A percentile compares a stretch with the other conserved stretches of the same genome.
phyloP scores from a whole-genome alignment of 2,113 vertebrate species.

The Nansenia antarctica region DNA sequence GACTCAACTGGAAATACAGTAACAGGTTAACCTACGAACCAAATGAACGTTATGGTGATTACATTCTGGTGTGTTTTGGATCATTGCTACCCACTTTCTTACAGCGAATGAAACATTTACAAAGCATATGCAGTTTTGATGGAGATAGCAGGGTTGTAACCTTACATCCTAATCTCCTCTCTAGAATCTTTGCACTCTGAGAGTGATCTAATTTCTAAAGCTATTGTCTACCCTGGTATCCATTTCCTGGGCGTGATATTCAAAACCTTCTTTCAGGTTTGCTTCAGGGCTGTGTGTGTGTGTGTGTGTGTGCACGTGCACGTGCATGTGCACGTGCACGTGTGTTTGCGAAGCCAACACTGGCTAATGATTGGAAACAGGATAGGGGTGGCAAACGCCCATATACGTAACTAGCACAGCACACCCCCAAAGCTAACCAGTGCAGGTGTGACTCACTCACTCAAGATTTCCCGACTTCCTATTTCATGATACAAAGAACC shows the following conservation, averaged over 20 bases:
- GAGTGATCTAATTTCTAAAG: not conserved
- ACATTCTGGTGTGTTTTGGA: not conserved
- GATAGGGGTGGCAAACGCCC: not conserved
- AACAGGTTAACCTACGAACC: not conserved
- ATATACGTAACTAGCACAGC: not conserved
- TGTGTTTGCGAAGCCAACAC: not conserved
- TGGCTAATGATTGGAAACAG: not conserved
- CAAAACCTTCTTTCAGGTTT: not conserved
- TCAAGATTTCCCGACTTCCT: too few relatives aligned
- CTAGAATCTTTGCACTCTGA: not conserved
- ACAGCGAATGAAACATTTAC: not conserved
- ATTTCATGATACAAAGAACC: too few relatives aligned
- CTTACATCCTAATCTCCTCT: not conserved
- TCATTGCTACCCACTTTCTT: not conserved
- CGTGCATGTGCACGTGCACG: not conserved
- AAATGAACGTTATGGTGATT: not conserved
- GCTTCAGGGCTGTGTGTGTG: not conserved
- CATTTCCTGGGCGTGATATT: not conserved
- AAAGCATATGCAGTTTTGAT: not conserved
- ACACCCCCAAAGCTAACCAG: not conserved
- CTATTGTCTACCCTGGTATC: not conserved
- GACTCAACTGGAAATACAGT: not conserved
- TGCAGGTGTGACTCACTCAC: not conserved
- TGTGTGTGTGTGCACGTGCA: not conserved
- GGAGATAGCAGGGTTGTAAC: not conserved